Percentiles rank a stretch among this genome's conserved stretches.
Conservation (phyloP, 2,113 vertebrate species). For the Larimichthys polyactis region DNA sequence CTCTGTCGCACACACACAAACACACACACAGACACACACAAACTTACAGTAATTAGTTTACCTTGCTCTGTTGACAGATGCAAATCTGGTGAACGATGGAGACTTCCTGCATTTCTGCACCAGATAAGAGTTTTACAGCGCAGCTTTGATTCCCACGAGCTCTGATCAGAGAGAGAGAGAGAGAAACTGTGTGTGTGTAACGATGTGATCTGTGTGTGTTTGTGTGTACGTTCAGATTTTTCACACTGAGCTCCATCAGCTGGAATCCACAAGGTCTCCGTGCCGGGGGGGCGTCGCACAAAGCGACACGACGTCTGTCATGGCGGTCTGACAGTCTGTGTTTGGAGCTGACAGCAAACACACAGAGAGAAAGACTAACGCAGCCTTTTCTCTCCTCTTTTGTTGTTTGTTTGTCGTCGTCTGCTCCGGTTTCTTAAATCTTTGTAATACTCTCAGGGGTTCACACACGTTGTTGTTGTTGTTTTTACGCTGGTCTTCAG, state of each 20-base stretch:
- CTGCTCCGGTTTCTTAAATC: not conserved
- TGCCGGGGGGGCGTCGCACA: not conserved
- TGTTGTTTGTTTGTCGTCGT: too few species aligned
- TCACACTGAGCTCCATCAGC: slow-evolving; percentile 30
- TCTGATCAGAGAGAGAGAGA: not conserved
- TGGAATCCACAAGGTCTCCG: slow-evolving; percentile 33
- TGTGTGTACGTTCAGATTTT: not conserved
- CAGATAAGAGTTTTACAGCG: slow-evolving; percentile 24
- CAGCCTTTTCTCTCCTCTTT: not conserved
- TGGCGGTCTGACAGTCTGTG: not conserved
- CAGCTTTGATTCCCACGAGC: not conserved
- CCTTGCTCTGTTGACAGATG: slow-evolving; percentile 40
- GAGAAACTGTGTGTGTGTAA: not conserved
- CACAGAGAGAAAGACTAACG: not conserved
- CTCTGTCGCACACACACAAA: not conserved
- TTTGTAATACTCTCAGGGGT: too few species aligned
- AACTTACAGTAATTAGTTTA: not conserved
- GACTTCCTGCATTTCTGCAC: slow-evolving; percentile 39
- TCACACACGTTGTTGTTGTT: not conserved
- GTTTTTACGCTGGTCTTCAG: not conserved
- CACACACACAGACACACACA: slow-evolving; percentile 7
- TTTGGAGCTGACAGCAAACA: not conserved
- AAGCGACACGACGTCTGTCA: slow-evolving; percentile 6
- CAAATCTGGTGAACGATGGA: not conserved
- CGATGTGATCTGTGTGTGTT: not conserved